phyloP scores from a whole-genome alignment of 30 jellyfish, hydroid and myxozoan species.

The Sanderia malayensis region DNA sequence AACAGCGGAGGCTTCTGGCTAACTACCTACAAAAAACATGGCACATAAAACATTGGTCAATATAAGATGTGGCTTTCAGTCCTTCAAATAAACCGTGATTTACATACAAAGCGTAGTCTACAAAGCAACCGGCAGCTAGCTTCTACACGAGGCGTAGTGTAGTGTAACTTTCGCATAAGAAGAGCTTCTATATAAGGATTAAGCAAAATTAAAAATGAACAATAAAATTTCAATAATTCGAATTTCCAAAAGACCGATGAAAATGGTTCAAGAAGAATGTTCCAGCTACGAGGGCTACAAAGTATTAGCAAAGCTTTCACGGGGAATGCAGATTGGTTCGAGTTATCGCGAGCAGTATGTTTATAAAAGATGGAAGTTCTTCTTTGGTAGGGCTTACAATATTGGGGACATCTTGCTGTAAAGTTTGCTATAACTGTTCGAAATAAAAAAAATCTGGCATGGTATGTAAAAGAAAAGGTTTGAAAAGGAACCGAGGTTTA shows the following conservation, averaged over 20 bases:
- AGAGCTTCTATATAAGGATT: no score
- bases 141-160: background rate
- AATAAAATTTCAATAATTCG: no score
- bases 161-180: background rate
- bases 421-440: background rate
- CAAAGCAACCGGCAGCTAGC: background rate
- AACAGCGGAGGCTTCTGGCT: constrained; percentile 8
- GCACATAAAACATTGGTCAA: no score
- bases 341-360: background rate
- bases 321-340: background rate
- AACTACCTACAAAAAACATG: background rate
- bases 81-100: constrained; percentile 3
- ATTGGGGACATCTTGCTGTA: background rate
- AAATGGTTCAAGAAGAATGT: no score
- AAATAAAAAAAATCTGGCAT: background rate
- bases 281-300: no score
- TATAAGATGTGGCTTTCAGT: no score
- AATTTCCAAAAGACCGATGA: no score
- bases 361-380: background rate
- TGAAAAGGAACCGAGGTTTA: background rate
- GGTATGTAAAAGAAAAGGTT: background rate
- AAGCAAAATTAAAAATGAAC: no score
- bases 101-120: background rate
- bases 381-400: background rate
- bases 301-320: background rate